These are phyloP conservation scores for Xiphophorus hellerii DNA, from an alignment of 2,113 vertebrate species.

Conservation along the genomic window DNA sequence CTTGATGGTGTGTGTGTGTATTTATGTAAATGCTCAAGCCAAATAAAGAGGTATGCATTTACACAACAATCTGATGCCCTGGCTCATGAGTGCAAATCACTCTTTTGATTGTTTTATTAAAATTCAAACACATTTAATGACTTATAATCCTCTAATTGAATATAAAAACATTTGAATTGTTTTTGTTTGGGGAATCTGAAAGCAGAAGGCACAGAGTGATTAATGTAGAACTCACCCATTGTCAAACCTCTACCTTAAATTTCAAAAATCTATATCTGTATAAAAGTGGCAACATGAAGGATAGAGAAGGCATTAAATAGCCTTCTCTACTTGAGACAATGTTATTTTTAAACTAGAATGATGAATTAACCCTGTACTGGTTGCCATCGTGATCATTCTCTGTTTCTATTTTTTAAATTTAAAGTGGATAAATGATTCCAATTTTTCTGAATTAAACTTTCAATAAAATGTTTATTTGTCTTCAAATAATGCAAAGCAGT, in stretches of 20 bases:
- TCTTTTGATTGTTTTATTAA: background rate
- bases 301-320: no score
- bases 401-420: background rate
- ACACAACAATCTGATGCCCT: background rate
- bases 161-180: background rate
- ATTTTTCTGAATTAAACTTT: background rate
- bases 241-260: background rate
- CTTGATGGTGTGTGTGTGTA: background rate
- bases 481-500: background rate
- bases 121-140: background rate
- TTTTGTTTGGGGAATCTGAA: background rate
- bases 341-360: background rate
- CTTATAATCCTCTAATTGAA: background rate
- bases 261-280: background rate
- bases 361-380: background rate
- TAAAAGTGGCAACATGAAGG: background rate
- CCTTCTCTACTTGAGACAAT: background rate
- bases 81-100: background rate
- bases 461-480: background rate
- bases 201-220: background rate
- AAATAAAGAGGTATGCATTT: background rate
- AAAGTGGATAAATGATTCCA: background rate
- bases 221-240: background rate
- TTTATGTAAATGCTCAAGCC: slow-evolving; percentile 15
- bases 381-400: background rate